phyloP scores from a whole-genome alignment of 2,113 vertebrate genomes.

The Cololabis saira region DNA sequence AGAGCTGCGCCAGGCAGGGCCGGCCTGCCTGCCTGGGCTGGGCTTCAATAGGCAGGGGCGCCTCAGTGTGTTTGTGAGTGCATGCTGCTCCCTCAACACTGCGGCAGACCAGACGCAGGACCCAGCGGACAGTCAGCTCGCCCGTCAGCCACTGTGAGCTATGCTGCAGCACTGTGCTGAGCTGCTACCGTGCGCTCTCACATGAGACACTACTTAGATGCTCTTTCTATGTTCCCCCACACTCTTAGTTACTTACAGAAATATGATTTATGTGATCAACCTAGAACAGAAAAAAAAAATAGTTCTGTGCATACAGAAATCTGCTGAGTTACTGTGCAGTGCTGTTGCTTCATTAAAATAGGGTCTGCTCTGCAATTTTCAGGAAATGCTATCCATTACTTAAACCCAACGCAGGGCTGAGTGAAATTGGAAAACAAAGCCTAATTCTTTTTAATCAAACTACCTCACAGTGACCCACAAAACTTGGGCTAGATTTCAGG shows the following conservation, averaged over 20 bases:
- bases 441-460: slow-evolving; percentile 65
- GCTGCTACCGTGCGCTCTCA: slow-evolving; percentile 32
- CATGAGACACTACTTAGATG: slow-evolving; percentile 46
- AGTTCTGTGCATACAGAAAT: slow-evolving; percentile 55
- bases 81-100: slow-evolving; percentile 63
- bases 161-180: slow-evolving; percentile 41
- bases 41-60: slow-evolving; percentile 59
- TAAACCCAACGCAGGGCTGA: slow-evolving; percentile 55
- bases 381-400: slow-evolving; percentile 65
- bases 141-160: slow-evolving; percentile 53
- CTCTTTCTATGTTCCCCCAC: slow-evolving; percentile 37
- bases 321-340: slow-evolving; percentile 68
- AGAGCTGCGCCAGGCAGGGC: slow-evolving; percentile 67
- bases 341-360: slow-evolving; percentile 74
- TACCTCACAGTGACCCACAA: slow-evolving; percentile 50
- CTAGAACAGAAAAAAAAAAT: slow-evolving; percentile 35
- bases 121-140: slow-evolving; percentile 59
- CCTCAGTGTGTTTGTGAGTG: slow-evolving; percentile 24
- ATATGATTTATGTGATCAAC: slow-evolving; percentile 73
- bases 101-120: slow-evolving; percentile 65
- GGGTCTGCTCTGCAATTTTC: slow-evolving; percentile 74
- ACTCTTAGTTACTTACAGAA: slow-evolving; percentile 58
- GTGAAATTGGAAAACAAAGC: slow-evolving; percentile 53
- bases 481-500: slow-evolving; percentile 32
- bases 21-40: slow-evolving; percentile 42